Conservation (phyloP, 1,140 invertebrate species). For the Papilio machaon region DNA sequence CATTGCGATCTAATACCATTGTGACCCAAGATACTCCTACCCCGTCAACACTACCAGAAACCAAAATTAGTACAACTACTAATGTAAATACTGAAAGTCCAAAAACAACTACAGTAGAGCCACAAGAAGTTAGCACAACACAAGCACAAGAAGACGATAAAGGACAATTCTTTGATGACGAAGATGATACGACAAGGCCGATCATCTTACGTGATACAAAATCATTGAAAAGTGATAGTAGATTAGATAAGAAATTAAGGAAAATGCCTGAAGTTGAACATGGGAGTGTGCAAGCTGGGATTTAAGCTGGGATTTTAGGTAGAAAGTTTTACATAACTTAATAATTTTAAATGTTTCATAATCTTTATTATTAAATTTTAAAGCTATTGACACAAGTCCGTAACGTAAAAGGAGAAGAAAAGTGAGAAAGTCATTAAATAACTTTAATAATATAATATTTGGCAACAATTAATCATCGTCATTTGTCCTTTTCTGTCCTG, state of each 20-base stretch:
- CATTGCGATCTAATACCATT: neutral
- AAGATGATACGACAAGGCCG: constrained; percentile 16
- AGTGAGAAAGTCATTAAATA: too few species aligned
- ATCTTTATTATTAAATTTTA: too few species aligned
- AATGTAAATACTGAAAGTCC: neutral
- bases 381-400: too few species aligned
- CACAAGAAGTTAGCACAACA: neutral
- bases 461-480: too few species aligned
- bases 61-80: neutral
- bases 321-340: neutral
- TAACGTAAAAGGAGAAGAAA: too few species aligned
- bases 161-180: constrained; percentile 33
- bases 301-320: constrained; percentile 36
- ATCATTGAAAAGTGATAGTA: neutral
- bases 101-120: neutral
- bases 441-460: too few species aligned
- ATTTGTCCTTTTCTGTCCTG: too few species aligned
- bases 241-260: neutral
- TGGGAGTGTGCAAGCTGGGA: constrained; percentile 54
- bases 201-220: constrained; percentile 13
- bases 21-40: neutral
- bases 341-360: neutral
- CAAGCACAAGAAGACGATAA: neutral
- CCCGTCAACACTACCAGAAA: neutral
- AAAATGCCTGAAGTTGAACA: constrained; percentile 60